A percentile compares a stretch with the other conserved stretches of the same genome.
phyloP scores from a whole-genome alignment of 2,797 vertebrate genomes.

The Oreonectes daqikongensis region DNA sequence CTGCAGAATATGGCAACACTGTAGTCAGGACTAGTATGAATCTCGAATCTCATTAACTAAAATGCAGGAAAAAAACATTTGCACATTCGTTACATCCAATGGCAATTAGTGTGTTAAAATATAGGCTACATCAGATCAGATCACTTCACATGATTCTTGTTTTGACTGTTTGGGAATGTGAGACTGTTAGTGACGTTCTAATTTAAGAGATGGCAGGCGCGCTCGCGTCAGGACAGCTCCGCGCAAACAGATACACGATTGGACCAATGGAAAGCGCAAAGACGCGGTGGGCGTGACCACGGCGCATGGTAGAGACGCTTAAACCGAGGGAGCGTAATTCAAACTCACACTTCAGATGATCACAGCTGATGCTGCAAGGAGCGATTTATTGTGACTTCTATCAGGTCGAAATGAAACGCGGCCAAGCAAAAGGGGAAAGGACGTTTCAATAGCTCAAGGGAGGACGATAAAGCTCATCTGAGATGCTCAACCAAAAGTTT shows the following conservation, averaged over 20 bases:
- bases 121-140: conserved; percentile 15
- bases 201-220: conserved; percentile 40
- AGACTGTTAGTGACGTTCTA: conserved; percentile 32
- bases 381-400: conserved; percentile 13
- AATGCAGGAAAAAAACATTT: not conserved
- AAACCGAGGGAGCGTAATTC: conserved; percentile 88
- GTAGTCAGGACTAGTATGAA: not conserved
- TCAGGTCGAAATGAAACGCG: conserved; percentile 13
- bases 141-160: conserved; percentile 25
- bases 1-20: not conserved
- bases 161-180: conserved; percentile 36
- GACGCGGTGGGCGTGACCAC: conserved; percentile 60
- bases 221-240: conserved; percentile 25
- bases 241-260: conserved; percentile 49
- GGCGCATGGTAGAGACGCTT: conserved; percentile 71
- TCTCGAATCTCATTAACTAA: not conserved
- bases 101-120: not conserved
- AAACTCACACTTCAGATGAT: conserved; percentile 71
- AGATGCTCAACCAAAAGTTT: conserved; percentile 43
- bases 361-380: conserved; percentile 18
- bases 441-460: conserved; percentile 26
- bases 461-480: conserved; percentile 39
- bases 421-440: not conserved
- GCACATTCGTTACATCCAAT: not conserved
- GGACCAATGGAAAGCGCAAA: conserved; percentile 67